phyloP scores from a whole-genome alignment of 2,797 vertebrate genomes.

The Brotula barbata region DNA sequence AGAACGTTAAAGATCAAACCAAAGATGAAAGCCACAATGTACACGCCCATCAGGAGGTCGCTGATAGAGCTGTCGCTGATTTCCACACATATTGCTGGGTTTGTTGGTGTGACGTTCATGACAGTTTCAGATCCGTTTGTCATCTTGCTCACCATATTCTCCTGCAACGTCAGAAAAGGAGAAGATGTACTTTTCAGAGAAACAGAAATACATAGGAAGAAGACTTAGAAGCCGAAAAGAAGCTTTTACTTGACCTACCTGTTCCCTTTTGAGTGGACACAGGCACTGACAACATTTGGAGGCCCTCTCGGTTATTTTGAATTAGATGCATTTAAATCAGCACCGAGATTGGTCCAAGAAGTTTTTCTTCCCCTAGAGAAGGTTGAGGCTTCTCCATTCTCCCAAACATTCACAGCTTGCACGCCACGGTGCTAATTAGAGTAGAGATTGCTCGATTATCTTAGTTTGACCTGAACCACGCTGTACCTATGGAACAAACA shows the following conservation, averaged over 20 bases:
- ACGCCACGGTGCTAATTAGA: neutral
- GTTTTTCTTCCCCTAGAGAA: neutral
- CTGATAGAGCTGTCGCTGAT: conserved; percentile 47
- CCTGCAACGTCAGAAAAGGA: conserved; percentile 36
- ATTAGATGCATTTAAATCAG: conserved; percentile 11
- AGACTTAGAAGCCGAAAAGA: too few relatives aligned
- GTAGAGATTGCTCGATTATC: conserved; percentile 11
- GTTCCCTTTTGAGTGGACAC: conserved; percentile 19
- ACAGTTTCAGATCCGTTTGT: neutral
- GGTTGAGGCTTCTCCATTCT: conserved; percentile 31
- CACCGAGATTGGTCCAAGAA: conserved; percentile 3
- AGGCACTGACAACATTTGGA: conserved; percentile 13
- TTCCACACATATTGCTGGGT: conserved; percentile 44
- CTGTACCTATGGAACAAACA: neutral
- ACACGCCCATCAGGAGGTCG: conserved; percentile 74
- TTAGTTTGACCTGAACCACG: conserved; percentile 10
- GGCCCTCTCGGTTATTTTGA: conserved; percentile 12
- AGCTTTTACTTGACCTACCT: too few relatives aligned
- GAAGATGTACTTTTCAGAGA: neutral
- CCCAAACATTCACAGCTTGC: conserved; percentile 18
- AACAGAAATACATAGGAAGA: too few relatives aligned
- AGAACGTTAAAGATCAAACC: conserved; percentile 77
- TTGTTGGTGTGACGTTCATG: conserved; percentile 33
- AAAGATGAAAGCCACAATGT: conserved; percentile 76
- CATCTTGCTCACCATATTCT: conserved; percentile 24